A percentile compares a stretch with the other conserved stretches of the same genome.
phyloP scores from a whole-genome alignment of 2,113 vertebrate species.

The Eurystomus gularis region DNA sequence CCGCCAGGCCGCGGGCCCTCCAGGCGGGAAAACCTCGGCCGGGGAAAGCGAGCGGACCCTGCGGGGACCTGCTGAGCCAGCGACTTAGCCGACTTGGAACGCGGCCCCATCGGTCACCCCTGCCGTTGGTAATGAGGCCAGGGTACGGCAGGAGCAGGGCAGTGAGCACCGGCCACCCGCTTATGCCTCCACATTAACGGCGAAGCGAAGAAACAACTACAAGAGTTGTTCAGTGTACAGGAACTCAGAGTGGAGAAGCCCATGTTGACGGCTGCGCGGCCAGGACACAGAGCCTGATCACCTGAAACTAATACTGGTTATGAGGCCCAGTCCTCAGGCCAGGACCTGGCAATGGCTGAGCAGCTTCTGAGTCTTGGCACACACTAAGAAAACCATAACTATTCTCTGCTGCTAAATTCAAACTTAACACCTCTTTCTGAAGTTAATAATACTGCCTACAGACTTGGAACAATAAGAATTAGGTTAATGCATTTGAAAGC shows the following conservation, averaged over 20 bases:
- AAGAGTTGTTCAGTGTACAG: rapidly evolving
- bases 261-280: rapidly evolving
- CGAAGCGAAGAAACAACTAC: too few species aligned
- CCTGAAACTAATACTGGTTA: rapidly evolving
- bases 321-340: rapidly evolving
- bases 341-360: not conserved
- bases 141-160: not conserved
- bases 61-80: not conserved
- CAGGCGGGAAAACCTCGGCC: too few species aligned
- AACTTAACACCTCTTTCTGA: not conserved
- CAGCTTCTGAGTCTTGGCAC: rapidly evolving
- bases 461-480: not conserved
- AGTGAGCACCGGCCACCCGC: rapidly evolving
- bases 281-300: rapidly evolving
- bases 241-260: rapidly evolving
- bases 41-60: too few species aligned
- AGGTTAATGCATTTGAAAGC: not conserved
- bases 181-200: rapidly evolving
- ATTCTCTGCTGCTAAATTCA: not conserved
- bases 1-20: not conserved
- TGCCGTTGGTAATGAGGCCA: rapidly evolving
- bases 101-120: rapidly evolving
- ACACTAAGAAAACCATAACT: rapidly evolving
- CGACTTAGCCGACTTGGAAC: rapidly evolving
- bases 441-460: rapidly evolving